Conservation (phyloP, 23 tunicate genomes). For the Ciona savignyi region DNA sequence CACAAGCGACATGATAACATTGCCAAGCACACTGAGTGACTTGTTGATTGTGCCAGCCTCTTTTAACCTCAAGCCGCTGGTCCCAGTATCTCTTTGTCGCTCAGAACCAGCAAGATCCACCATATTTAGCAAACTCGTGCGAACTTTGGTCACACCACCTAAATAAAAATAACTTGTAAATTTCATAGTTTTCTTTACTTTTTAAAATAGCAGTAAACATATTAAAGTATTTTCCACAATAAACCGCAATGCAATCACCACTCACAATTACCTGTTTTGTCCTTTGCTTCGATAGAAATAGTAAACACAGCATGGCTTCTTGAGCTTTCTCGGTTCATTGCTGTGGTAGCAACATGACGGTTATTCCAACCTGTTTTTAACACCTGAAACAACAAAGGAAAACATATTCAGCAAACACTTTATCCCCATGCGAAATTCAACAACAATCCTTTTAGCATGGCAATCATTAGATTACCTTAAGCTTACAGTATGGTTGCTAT, state of each 20-base stretch:
- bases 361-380: constrained; percentile 41
- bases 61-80: constrained; percentile 45
- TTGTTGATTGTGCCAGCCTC: constrained; percentile 83
- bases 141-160: constrained; percentile 47
- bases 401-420: no score
- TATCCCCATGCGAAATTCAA: no score
- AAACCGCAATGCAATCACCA: no score
- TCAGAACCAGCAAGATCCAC: constrained; percentile 92
- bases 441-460: no score
- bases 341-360: constrained; percentile 59
- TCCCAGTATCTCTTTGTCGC: constrained; percentile 49
- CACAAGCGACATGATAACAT: constrained; percentile 66
- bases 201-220: no score
- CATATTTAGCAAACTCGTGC: constrained; percentile 41
- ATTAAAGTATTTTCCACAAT: no score
- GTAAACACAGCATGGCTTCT: constrained; percentile 78
- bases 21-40: constrained; percentile 68
- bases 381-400: no score
- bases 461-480: no score
- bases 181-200: no score
- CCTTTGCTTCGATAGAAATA: constrained; percentile 45
- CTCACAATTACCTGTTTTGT: constrained; percentile 33
- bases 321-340: constrained; percentile 80
- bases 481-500: no score
- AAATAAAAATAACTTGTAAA: no score